Evolutionary conservation across 2,888 invertebrate genomes (phyloP).

Genomic region (Cryptus viduatorius): DNA sequence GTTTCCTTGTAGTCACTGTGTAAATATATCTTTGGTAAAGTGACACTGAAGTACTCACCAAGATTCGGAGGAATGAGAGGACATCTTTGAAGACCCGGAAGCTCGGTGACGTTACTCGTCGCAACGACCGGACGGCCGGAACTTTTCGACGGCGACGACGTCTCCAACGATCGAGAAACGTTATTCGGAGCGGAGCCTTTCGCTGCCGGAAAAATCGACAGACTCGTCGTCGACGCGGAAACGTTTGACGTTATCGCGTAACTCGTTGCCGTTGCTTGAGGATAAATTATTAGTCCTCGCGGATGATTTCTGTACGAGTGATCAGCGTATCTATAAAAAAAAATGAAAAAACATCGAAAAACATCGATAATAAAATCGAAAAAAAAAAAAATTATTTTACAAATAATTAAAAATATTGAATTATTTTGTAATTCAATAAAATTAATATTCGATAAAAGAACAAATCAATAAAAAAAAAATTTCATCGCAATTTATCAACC

Average conservation of each 20-base stretch:
- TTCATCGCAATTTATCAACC: too few species aligned
- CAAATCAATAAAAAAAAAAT: too few species aligned
- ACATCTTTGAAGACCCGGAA: conserved; percentile 85
- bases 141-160: conserved; percentile 63
- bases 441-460: too few species aligned
- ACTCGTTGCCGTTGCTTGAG: conserved; percentile 76
- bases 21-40: not conserved
- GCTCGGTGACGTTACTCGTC: conserved; percentile 76
- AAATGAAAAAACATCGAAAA: not conserved
- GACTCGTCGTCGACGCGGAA: conserved; percentile 71
- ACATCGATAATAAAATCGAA: not conserved
- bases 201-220: conserved; percentile 66
- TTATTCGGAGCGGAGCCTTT: conserved; percentile 70
- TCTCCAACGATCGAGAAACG: conserved; percentile 73
- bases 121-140: conserved; percentile 66
- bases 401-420: not conserved
- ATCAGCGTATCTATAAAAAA: conserved; percentile 77
- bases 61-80: conserved; percentile 89
- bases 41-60: conserved; percentile 85
- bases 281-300: conserved; percentile 82
- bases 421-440: not conserved
- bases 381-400: not conserved
- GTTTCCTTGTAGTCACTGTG: too few species aligned
- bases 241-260: conserved; percentile 71
- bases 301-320: conserved; percentile 79